Evolutionary conservation across 2,113 vertebrate genomes (phyloP).

Genomic region (Chauna torquata): DNA sequence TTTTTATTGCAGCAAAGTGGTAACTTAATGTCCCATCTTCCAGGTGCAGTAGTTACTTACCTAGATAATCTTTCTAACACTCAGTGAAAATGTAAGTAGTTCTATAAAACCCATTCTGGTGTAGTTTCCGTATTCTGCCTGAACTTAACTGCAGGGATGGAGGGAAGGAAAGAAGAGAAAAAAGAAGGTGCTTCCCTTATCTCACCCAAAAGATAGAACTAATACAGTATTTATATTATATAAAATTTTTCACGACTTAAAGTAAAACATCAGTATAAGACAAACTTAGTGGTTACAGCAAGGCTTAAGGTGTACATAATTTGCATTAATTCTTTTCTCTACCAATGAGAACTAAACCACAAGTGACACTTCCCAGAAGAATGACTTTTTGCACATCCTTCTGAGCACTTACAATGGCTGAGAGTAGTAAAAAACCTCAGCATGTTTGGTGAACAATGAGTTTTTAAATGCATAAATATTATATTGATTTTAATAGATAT

Average conservation of each 20-base stretch:
- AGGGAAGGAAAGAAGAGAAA: not conserved
- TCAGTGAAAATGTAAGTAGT: not conserved
- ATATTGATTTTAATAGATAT: not conserved
- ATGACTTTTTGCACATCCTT: not conserved
- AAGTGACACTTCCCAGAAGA: not conserved
- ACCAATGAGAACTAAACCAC: not conserved
- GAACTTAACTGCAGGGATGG: not conserved
- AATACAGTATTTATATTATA: not conserved
- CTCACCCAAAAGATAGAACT: not conserved
- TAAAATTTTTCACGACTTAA: not conserved
- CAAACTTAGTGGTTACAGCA: not conserved
- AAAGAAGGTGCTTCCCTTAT: not conserved
- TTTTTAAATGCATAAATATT: not conserved
- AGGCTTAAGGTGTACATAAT: not conserved
- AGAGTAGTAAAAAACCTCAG: not conserved
- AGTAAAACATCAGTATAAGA: not conserved
- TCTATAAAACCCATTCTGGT: not conserved
- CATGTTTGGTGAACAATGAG: not conserved
- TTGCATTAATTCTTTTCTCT: not conserved
- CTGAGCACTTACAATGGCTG: not conserved
- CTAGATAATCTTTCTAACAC: not conserved
- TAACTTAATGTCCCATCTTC: not conserved
- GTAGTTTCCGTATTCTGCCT: not conserved
- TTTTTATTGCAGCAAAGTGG: not conserved
- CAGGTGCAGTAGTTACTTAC: conserved; percentile 4